phyloP scores from a whole-genome alignment of 2,113 vertebrate species.

The Dromaius novaehollandiae region DNA sequence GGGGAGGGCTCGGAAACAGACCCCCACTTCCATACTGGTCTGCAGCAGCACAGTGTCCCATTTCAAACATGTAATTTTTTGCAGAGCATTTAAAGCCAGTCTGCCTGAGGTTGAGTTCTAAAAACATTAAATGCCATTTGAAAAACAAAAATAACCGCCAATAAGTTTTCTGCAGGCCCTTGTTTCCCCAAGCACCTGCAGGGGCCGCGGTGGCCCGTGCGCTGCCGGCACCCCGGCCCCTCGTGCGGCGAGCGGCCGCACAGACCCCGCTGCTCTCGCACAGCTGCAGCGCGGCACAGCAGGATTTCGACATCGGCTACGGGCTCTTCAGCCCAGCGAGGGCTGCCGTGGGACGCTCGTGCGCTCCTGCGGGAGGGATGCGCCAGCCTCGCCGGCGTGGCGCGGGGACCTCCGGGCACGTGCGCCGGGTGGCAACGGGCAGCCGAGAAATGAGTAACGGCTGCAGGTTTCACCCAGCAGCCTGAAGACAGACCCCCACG shows the following conservation, averaged over 20 bases:
- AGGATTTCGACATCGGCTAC: neutral
- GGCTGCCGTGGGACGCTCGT: neutral
- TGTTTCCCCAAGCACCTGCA: neutral
- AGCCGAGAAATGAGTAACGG: too few species aligned
- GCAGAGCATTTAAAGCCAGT: neutral
- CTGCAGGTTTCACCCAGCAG: neutral
- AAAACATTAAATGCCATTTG: neutral
- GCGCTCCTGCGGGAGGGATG: neutral
- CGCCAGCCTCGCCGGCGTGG: too few species aligned
- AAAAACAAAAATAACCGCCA: neutral
- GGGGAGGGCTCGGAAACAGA: neutral
- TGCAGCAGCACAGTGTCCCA: too few species aligned
- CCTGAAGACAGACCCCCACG: too few species aligned
- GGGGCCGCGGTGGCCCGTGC: neutral
- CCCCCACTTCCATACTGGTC: neutral
- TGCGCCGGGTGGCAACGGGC: neutral
- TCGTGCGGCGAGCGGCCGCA: fast-evolving
- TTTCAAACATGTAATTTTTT: neutral
- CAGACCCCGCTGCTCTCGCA: neutral
- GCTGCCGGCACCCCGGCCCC: neutral
- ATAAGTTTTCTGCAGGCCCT: neutral
- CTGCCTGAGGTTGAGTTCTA: neutral
- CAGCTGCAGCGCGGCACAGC: fast-evolving
- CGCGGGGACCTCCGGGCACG: too few species aligned
- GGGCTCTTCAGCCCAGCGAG: fast-evolving